These are phyloP conservation scores for Psophia crepitans DNA, from an alignment of 2,113 vertebrate species.

Conservation along the genomic window DNA sequence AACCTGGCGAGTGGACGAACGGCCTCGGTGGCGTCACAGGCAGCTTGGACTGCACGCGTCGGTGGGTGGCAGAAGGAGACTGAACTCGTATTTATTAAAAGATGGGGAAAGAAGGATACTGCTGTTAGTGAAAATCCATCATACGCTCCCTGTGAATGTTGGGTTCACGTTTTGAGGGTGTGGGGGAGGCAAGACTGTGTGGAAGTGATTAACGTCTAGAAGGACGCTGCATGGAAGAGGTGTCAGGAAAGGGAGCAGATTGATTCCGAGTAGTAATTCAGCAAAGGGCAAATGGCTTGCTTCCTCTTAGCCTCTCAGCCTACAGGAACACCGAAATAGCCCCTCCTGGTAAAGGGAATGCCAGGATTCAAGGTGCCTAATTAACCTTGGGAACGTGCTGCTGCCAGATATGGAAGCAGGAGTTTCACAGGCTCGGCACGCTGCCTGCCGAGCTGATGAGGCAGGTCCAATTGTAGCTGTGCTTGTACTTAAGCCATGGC, in stretches of 20 bases:
- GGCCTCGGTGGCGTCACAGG: neutral
- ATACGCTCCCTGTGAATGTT: rapidly evolving
- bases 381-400: neutral
- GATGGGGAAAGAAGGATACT: neutral
- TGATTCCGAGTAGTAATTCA: neutral
- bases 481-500: rapidly evolving
- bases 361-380: neutral
- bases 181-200: neutral
- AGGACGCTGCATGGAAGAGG: neutral
- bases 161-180: neutral
- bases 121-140: neutral
- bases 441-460: neutral
- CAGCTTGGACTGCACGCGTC: neutral
- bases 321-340: neutral
- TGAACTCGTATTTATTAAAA: neutral
- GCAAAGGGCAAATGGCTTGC: neutral
- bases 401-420: neutral
- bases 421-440: neutral
- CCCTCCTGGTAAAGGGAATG: neutral
- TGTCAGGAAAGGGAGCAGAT: neutral
- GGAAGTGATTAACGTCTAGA: neutral
- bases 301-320: neutral
- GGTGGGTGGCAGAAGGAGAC: neutral
- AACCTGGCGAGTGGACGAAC: neutral
- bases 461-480: neutral